phyloP scores from a whole-genome alignment of 2,797 vertebrate genomes.

The Petrocephalus sullivani region DNA sequence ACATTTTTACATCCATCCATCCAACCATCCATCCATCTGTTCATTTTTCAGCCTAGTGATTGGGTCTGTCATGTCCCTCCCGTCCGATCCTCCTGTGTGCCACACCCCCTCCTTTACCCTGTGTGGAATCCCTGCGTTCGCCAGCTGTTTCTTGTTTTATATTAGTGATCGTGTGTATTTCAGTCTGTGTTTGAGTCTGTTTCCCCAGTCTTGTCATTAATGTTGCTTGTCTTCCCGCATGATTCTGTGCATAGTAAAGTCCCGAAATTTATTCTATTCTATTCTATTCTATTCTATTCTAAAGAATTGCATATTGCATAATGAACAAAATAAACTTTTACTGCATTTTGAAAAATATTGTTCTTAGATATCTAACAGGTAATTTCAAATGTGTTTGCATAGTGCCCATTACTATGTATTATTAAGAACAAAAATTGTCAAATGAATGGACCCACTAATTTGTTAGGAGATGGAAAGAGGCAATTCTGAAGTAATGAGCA shows the following conservation, averaged over 20 bases:
- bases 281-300: background rate
- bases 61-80: background rate
- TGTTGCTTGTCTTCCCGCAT: too few relatives aligned
- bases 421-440: background rate
- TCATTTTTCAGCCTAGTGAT: background rate
- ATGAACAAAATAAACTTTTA: background rate
- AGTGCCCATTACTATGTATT: background rate
- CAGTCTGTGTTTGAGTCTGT: too few relatives aligned
- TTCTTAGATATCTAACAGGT: background rate
- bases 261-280: background rate
- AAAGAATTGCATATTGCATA: background rate
- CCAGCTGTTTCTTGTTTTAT: too few relatives aligned
- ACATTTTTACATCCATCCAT: background rate
- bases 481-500: conserved; percentile 43
- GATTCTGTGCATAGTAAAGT: too few relatives aligned
- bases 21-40: background rate
- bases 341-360: background rate
- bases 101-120: too few relatives aligned
- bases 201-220: too few relatives aligned
- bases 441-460: background rate
- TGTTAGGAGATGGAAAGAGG: conserved; percentile 26
- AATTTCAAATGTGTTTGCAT: background rate
- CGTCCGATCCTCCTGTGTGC: too few relatives aligned
- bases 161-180: too few relatives aligned
- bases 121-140: too few relatives aligned